Conservation (phyloP, 2,113 vertebrate species). For the Lepidothrix coronata region DNA sequence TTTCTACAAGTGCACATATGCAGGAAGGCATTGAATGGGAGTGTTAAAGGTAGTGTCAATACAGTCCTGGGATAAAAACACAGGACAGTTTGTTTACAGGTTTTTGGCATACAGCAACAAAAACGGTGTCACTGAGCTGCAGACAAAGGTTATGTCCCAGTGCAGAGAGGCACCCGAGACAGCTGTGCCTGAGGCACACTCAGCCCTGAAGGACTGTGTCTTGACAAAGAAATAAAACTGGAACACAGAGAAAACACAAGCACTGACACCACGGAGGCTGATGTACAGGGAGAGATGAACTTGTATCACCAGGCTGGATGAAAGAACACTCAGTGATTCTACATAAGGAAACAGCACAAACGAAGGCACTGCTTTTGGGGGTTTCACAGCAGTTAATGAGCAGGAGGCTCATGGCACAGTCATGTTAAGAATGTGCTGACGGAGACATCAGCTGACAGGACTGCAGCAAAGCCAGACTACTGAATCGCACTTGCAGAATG, state of each 20-base stretch:
- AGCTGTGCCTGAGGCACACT: not conserved
- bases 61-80: fast-evolving
- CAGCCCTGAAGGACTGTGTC: not conserved
- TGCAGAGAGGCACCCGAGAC: not conserved
- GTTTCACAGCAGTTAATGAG: not conserved
- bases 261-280: not conserved
- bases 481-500: not conserved
- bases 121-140: not conserved
- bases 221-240: not conserved
- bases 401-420: not conserved
- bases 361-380: not conserved
- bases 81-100: not conserved
- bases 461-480: not conserved
- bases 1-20: not conserved
- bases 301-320: not conserved
- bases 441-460: not conserved
- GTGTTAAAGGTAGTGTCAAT: not conserved
- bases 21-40: not conserved
- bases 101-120: not conserved
- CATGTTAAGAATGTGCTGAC: not conserved
- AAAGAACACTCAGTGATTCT: not conserved
- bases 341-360: not conserved
- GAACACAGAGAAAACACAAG: not conserved
- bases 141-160: not conserved
- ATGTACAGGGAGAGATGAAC: not conserved